Evolutionary conservation across 2,888 invertebrate species (phyloP), one percentile per base, ranked within the genome.

Genomic region (Sialis fuliginosa): DNA sequence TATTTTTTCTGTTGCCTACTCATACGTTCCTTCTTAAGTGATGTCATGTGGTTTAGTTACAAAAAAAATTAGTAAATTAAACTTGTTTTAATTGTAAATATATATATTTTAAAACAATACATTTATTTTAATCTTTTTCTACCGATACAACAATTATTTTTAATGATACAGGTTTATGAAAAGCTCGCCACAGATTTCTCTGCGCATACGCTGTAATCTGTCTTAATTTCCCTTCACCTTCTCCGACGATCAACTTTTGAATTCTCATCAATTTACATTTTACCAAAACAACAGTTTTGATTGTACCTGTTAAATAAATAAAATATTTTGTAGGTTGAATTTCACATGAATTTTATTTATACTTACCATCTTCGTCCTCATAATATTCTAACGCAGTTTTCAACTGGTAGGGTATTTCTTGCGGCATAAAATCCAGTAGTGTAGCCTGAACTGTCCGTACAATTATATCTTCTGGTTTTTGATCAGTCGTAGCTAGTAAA

Each of bases 351-450:
- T 66, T 42, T 67, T 55, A 48, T 63, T 13, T 31, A 43, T 12
- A 22, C 6, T 68, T 61, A 66, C 74, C 74, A 51, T 75, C 72
- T 33, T 72, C 67, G 45, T 62, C 59, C 22, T 79, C 75, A 54
- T 74, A 77, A 59, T 77, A 78, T 60, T 87, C 84, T 10, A 90
- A 59, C 44, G 68, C 57, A 6, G 78, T 69, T 49, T 71, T 67
- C 4, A 93, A 59, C 39, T 63, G 69, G 58, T 96, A 96, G 0
- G 96, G 96, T 40, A 96, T 74, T 68, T 95, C 90, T 53, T 88
- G 74, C 0, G 81, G 77, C 40, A 95, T 65, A 58, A 79, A 75
- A 59, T 97, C 88, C 49, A 97, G 62, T 39, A 95, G 70, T 54
- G 83, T 84, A 2, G 91, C 88, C 55, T 84, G 72, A 0, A 96